Conservation (phyloP, 2,113 vertebrate species). For the Tangachromis dhanisi region DNA sequence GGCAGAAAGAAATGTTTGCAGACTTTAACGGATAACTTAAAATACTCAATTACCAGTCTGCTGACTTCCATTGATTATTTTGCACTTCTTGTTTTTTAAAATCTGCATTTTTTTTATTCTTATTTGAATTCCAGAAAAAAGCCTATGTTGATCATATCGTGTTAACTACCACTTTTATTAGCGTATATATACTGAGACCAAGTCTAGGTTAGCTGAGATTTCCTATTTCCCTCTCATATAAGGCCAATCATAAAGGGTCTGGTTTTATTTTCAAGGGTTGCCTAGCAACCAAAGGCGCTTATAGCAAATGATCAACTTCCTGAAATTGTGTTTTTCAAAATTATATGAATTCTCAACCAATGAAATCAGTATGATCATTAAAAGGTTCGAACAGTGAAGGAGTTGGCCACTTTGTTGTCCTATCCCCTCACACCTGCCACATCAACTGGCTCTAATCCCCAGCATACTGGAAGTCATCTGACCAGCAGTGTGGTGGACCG, state of each 20-base stretch:
- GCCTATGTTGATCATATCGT: background rate
- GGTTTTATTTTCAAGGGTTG: background rate
- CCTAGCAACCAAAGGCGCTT: background rate
- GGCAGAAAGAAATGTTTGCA: background rate
- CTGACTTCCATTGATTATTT: background rate
- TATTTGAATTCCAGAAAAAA: background rate
- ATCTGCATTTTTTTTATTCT: background rate
- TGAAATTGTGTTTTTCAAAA: background rate
- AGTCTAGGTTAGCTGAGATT: background rate
- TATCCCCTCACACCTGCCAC: constrained; percentile 61
- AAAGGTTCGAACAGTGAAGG: background rate
- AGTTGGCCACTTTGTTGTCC: constrained; percentile 19
- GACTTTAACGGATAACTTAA: background rate
- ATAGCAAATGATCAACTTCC: background rate
- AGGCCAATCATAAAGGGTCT: background rate
- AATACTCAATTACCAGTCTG: background rate
- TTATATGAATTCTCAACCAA: background rate
- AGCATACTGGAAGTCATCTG: constrained; percentile 74
- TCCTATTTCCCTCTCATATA: background rate
- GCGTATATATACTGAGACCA: background rate
- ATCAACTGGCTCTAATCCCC: constrained; percentile 64
- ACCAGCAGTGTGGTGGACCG: constrained; percentile 53
- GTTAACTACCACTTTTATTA: background rate
- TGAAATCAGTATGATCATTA: background rate
- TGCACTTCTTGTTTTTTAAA: background rate